phyloP scores from a whole-genome alignment of 2,888 invertebrate species.

The Ophion obscuratus region DNA sequence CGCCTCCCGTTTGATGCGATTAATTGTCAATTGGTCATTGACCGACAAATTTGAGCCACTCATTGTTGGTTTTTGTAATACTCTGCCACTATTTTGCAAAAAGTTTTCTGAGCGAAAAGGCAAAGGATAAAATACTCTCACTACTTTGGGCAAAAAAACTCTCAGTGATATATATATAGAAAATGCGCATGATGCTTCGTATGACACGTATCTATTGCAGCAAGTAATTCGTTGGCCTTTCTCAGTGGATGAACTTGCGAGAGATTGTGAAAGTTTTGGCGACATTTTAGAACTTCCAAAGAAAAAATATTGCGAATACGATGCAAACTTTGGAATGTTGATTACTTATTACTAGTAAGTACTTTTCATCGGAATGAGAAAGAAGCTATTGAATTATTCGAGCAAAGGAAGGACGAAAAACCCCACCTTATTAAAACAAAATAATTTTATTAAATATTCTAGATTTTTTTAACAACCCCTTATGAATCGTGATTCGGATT shows the following conservation, averaged over 20 bases:
- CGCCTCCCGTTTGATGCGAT: neutral
- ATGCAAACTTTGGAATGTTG: neutral
- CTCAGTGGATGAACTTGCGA: too few relatives aligned
- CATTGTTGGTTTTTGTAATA: slow-evolving; percentile 25
- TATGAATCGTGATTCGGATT: too few relatives aligned
- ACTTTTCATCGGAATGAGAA: slow-evolving; percentile 16
- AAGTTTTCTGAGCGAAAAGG: neutral
- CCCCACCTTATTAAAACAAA: neutral
- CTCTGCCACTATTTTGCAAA: slow-evolving; percentile 16
- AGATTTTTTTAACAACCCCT: too few relatives aligned
- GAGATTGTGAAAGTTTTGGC: too few relatives aligned
- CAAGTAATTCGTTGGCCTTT: too few relatives aligned
- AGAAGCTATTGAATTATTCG: neutral
- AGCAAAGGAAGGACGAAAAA: slow-evolving; percentile 9
- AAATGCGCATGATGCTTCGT: neutral
- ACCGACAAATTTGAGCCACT: slow-evolving; percentile 6
- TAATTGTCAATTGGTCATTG: slow-evolving; percentile 23
- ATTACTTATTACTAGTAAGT: slow-evolving; percentile 1
- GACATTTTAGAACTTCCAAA: too few relatives aligned
- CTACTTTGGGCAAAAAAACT: slow-evolving; percentile 1
- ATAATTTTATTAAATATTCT: too few relatives aligned
- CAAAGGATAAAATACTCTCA: slow-evolving; percentile 6
- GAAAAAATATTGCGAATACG: too few relatives aligned
- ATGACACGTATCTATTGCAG: too few relatives aligned
- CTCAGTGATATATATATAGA: neutral